Evolutionary conservation across 2,888 invertebrate species (phyloP).

Genomic region (Octonoba sinensis): DNA sequence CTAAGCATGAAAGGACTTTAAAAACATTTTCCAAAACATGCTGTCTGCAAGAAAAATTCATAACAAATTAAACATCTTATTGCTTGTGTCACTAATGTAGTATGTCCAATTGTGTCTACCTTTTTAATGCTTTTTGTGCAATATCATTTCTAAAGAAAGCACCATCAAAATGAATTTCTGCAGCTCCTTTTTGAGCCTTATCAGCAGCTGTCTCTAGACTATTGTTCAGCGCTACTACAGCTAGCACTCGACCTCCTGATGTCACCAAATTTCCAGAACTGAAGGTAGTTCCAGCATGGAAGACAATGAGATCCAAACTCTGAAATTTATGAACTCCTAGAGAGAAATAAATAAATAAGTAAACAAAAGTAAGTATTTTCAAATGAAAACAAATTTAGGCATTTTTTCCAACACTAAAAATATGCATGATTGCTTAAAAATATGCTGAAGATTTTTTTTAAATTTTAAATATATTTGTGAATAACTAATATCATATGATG

Average conservation of each 20-base stretch:
- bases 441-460: neutral
- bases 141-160: slow-evolving; percentile 91
- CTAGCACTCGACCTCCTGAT: slow-evolving; percentile 90
- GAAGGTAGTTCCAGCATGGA: slow-evolving; percentile 87
- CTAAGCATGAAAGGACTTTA: no score
- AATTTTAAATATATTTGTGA: neutral
- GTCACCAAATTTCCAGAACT: slow-evolving; percentile 79
- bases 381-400: neutral
- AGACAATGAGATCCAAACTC: slow-evolving; percentile 71
- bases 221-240: slow-evolving; percentile 80
- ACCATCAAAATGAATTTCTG: slow-evolving; percentile 84
- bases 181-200: slow-evolving; percentile 81
- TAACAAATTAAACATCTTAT: no score
- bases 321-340: slow-evolving; percentile 37
- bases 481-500: no score
- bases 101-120: slow-evolving; percentile 74
- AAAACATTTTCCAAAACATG: no score
- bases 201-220: slow-evolving; percentile 81
- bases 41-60: no score
- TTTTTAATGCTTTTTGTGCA: slow-evolving; percentile 85
- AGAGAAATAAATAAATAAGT: slow-evolving; percentile 73
- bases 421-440: neutral
- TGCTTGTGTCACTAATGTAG: no score
- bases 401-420: neutral
- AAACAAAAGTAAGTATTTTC: neutral